Evolutionary conservation across 1,140 invertebrate species (phyloP).

Genomic region (Glossosoma conforme): DNA sequence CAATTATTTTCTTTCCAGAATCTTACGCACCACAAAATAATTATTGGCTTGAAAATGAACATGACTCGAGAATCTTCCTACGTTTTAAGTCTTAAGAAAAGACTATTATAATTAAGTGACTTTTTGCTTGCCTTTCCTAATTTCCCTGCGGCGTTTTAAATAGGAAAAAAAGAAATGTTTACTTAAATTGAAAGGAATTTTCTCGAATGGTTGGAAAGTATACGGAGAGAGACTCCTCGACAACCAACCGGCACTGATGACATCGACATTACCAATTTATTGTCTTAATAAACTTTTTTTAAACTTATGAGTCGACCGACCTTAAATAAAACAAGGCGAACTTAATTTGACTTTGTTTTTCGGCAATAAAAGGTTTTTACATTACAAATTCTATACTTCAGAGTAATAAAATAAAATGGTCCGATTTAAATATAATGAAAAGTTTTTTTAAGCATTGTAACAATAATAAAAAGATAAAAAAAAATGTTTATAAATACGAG

Average conservation of each 20-base stretch:
- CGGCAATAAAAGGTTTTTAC: not conserved
- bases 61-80: constrained; percentile 30
- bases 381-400: too few relatives aligned
- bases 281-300: too few relatives aligned
- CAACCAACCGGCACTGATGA: constrained; percentile 13
- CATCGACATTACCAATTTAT: not conserved
- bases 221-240: constrained; percentile 1
- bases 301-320: too few relatives aligned
- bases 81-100: constrained; percentile 30
- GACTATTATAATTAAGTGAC: constrained; percentile 32
- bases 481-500: too few relatives aligned
- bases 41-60: constrained; percentile 51
- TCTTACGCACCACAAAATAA: constrained; percentile 53
- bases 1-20: constrained; percentile 38
- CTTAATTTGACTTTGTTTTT: not conserved
- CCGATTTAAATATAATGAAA: too few relatives aligned
- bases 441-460: too few relatives aligned
- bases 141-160: constrained; percentile 48
- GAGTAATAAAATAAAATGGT: too few relatives aligned
- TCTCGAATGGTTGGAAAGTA: constrained; percentile 13
- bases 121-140: constrained; percentile 52
- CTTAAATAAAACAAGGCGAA: too few relatives aligned
- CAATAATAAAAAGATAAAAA: too few relatives aligned
- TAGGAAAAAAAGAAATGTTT: constrained; percentile 21
- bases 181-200: constrained; percentile 25